Evolutionary conservation across 1,140 invertebrate genomes (phyloP).

Genomic region (Drosophila varians): DNA sequence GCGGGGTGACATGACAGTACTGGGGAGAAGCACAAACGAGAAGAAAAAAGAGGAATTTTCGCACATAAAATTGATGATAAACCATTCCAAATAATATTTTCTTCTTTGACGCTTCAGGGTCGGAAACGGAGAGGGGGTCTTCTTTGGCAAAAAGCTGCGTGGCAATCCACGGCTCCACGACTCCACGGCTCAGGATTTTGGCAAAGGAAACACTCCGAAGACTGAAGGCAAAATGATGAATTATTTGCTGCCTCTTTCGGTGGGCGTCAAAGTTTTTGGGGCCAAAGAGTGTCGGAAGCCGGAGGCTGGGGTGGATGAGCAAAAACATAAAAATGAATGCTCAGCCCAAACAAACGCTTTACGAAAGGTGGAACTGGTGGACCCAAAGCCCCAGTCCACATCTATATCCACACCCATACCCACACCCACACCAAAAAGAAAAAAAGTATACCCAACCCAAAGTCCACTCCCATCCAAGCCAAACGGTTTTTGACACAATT

Average conservation of each 20-base stretch:
- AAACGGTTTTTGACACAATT: conserved; percentile 79
- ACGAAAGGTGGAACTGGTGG: conserved; percentile 46
- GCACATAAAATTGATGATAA: conserved; percentile 82
- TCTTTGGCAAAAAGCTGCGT: conserved; percentile 41
- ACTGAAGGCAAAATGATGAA: conserved; percentile 79
- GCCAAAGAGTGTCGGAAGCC: neutral
- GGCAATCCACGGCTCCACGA: conserved; percentile 29
- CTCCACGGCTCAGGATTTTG: conserved; percentile 57
- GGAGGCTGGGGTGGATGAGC: conserved; percentile 36
- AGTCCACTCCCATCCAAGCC: conserved; percentile 16
- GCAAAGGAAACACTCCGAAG: conserved; percentile 67
- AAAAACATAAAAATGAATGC: conserved; percentile 78
- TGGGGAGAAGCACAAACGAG: conserved; percentile 53
- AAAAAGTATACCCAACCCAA: neutral
- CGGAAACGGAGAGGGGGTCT: conserved; percentile 5
- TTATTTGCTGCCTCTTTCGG: conserved; percentile 80
- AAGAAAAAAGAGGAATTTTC: conserved; percentile 57
- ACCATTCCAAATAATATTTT: conserved; percentile 81
- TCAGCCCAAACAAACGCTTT: conserved; percentile 65
- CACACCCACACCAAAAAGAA: neutral
- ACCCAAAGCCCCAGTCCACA: neutral
- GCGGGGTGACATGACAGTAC: conserved; percentile 5
- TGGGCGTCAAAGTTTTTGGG: conserved; percentile 73
- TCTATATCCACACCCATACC: neutral
- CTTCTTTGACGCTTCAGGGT: conserved; percentile 45